Conservation (phyloP, 2,888 invertebrate species). For the Protophormia terraenovae region DNA sequence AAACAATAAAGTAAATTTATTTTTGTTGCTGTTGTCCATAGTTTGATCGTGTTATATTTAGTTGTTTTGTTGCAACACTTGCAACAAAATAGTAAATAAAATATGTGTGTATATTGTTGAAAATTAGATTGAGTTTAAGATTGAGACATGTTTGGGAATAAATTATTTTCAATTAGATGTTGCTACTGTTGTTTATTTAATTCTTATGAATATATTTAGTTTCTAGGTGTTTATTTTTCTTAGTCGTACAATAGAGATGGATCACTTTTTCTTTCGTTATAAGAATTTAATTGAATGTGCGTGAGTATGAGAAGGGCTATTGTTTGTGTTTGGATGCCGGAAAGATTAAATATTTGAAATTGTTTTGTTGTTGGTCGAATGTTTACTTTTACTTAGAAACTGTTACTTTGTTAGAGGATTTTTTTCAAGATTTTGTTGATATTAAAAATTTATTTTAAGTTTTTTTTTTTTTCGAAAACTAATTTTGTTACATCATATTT, state of each 20-base stretch:
- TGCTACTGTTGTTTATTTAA: background rate
- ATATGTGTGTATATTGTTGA: slow-evolving; percentile 34
- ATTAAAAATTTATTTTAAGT: background rate
- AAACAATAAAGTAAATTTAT: slow-evolving; percentile 12
- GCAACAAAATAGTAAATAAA: slow-evolving; percentile 18
- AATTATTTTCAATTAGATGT: slow-evolving; percentile 73
- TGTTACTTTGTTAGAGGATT: slow-evolving; percentile 6
- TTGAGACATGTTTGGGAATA: slow-evolving; percentile 75
- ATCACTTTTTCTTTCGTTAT: slow-evolving; percentile 2
- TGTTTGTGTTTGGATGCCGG: slow-evolving; percentile 40
- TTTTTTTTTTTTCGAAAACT: background rate
- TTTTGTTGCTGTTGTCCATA: background rate
- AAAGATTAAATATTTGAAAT: slow-evolving; percentile 58
- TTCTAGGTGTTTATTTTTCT: slow-evolving; percentile 20
- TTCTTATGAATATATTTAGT: background rate
- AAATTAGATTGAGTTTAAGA: slow-evolving; percentile 70
- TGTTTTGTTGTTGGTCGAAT: background rate
- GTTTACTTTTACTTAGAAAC: background rate
- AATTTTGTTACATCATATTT: slow-evolving; percentile 1
- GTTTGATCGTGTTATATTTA: slow-evolving; percentile 37
- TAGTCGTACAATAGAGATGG: background rate
- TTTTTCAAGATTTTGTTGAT: background rate
- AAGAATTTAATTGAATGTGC: background rate
- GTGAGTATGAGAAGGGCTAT: background rate
- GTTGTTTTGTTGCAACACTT: slow-evolving; percentile 40